Conservation (phyloP, 2,888 invertebrate genomes). For the Tenthredo livida region DNA sequence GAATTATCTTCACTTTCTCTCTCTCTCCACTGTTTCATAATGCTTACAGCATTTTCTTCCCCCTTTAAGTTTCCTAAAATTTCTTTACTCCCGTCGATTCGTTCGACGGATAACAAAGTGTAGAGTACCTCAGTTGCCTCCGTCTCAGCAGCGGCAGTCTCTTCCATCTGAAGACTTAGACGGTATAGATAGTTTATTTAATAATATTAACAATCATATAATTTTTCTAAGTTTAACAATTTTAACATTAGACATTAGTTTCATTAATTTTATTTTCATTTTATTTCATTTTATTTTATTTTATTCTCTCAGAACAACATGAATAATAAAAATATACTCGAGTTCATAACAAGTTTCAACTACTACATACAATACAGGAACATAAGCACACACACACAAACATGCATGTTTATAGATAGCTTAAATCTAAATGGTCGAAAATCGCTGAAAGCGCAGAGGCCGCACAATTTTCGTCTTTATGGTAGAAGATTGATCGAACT, state of each 20-base stretch:
- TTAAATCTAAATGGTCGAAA: conserved; percentile 66
- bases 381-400: background rate
- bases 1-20: background rate
- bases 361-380: background rate
- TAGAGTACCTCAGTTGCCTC: conserved; percentile 87
- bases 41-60: background rate
- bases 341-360: background rate
- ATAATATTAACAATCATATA: background rate
- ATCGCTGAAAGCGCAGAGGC: conserved; percentile 64
- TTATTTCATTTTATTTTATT: background rate
- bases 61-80: conserved; percentile 16
- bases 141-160: conserved; percentile 82
- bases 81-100: conserved; percentile 78
- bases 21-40: background rate
- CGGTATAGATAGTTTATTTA: background rate
- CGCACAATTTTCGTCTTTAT: conserved; percentile 68
- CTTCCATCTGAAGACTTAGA: conserved; percentile 37
- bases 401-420: background rate
- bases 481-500: conserved; percentile 57
- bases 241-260: background rate
- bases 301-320: background rate
- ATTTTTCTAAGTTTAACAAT: background rate
- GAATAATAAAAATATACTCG: background rate
- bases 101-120: conserved; percentile 84
- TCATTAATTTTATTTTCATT: too few relatives aligned